Evolutionary conservation across 2,797 vertebrate species (phyloP), one percentile per base, ranked within the genome.

Genomic region (Rhabdomys pumilio): DNA sequence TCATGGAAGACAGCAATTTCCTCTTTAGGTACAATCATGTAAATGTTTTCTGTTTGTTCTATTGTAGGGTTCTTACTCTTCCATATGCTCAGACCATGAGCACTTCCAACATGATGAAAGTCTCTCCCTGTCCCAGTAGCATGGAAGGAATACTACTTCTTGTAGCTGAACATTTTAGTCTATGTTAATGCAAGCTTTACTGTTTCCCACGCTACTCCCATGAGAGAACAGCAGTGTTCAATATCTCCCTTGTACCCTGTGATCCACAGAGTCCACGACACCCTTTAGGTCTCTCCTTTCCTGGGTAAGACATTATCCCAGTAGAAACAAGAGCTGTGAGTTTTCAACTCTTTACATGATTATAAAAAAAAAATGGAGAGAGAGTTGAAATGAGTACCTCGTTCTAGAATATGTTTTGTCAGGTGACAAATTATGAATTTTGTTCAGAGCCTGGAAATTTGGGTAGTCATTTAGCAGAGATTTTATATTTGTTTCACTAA

Each of bases 401-500:
- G 91, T 95, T 59, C 59, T 41, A 44, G 55, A 73, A 19, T 24
- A 59, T 89, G 38, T n/a, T 92, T 76, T 88, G 17, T 15, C 34
- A 67, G 73, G n/a, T 15, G 26, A 92, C 47, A 47, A 82, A 57
- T 19, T 82, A 76, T 34, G 53, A 63, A 50, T 57, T 88, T 76
- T 57, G 44, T 13, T 65, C 31, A 61, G 90, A 84, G 59, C 31
- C 34, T 88, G 59, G 22, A 38, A 92, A 92, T 31, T 47, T n/a
- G 55, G 29, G 2, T 26, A 94, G 20, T 53, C 34, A 59, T 69
- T 69, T 73, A 73, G 50, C 41, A 50, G 31, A 59, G 24, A 29
- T 65, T 87, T 44, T 44, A 6, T 63, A n/a, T 86, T 57, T 50
- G 77, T 87, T 80, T 95, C n/a, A 95, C 38, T n/a, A 87, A n/a